Base-by-base conservation (phyloP, 1,140 invertebrate genomes). In the Cotesia glomerata region DNA sequence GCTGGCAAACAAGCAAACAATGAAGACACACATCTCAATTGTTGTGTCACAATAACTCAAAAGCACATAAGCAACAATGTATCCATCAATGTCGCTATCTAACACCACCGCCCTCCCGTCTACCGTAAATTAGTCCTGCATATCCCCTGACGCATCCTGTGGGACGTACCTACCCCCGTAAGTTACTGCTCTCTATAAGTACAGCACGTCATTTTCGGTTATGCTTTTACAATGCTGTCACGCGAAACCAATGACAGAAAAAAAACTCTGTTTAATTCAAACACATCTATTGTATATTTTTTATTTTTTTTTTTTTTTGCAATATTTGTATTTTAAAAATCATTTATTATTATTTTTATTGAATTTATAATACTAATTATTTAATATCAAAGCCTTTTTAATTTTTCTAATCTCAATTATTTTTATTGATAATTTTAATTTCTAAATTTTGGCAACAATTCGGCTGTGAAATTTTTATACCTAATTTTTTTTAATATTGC, bases 151-250 rank as follows among this genome's bases (percentile, higher is more conserved):
- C 67, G 70, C 72, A 74, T 76, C 70, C 75, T 74, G 72, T 78
- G 74, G 75, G 79, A 83, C 76, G 78, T 80, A 84, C 82, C 78
- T 78, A 45, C 39, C 39, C 39, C 39, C 39, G 39, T 45, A 11
- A 7, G 39, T 11, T 45, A 45, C 39, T 45, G 11, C 39, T 45
- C 39, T 45, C 39, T 45, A 45, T 45, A 45, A 45, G 39, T 81
- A 78, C 71, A 78, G 76, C 73, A 75, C 77, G 79, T 81, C 82
- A 74, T 76, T 76, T 72, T 73, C 69, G 62, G 69, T 76, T 76
- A 74, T 56, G 62, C 39, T 52, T 69, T 52, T 1, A 75, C 74
- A 75, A 76, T 71, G 51, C 14, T 16, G 59, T 66, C 69, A 71
- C 62, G 56, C 71, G 58, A 76, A 59, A 72, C 39, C 66, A 36